Percentiles rank a stretch among this genome's conserved stretches.
Evolutionary conservation across 2,113 vertebrate genomes (phyloP).

Genomic region (Syngnathoides biaculeatus): DNA sequence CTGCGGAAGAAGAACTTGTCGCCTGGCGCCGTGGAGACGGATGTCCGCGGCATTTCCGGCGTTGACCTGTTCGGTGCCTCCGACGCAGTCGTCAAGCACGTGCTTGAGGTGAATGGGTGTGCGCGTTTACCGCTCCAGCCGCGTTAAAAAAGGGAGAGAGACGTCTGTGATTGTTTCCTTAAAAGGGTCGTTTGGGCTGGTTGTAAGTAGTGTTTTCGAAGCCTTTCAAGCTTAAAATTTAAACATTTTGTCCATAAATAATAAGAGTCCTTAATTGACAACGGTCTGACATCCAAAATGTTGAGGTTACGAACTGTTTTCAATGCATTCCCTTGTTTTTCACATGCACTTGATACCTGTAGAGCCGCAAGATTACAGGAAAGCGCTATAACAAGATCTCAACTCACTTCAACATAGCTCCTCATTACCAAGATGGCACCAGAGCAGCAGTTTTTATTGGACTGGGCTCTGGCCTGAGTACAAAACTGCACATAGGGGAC

Average conservation of each 20-base stretch:
- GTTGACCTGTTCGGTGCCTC: constrained; percentile 93
- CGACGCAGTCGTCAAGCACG: constrained; percentile 93
- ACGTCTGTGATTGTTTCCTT: background rate
- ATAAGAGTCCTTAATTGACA: too few relatives aligned
- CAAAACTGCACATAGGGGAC: too few relatives aligned
- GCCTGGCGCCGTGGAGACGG: constrained; percentile 88
- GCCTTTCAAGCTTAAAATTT: background rate
- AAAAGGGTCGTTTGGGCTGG: background rate
- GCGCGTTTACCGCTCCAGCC: too few relatives aligned
- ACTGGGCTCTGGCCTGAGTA: too few relatives aligned
- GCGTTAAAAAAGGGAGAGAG: background rate
- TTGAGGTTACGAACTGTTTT: too few relatives aligned
- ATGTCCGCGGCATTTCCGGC: constrained; percentile 88
- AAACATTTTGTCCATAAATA: too few relatives aligned
- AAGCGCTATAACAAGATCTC: background rate
- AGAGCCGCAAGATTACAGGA: background rate
- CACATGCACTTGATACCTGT: too few relatives aligned
- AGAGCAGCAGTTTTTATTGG: background rate
- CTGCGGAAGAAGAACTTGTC: constrained; percentile 96
- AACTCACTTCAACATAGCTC: too few relatives aligned
- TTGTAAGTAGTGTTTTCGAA: background rate
- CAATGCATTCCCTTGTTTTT: too few relatives aligned
- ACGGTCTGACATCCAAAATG: too few relatives aligned
- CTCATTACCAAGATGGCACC: background rate
- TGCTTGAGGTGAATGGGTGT: constrained; percentile 80